A percentile compares a stretch with the other conserved stretches of the same genome.
These are phyloP conservation scores for Agrilus planipennis DNA, from an alignment of 1,140 invertebrate species.

Conservation along the genomic window DNA sequence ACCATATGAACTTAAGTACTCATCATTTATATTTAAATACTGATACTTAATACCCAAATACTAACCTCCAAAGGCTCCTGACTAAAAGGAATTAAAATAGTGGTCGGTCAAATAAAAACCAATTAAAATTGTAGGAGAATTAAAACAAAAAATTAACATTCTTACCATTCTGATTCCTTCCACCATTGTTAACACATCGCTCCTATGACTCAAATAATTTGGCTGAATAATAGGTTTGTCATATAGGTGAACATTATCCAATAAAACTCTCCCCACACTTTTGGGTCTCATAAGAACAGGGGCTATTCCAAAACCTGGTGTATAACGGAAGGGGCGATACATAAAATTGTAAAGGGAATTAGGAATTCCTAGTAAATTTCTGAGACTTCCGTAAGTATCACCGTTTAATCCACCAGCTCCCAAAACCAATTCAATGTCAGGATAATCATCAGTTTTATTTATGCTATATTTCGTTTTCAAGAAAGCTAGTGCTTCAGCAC, in stretches of 20 bases:
- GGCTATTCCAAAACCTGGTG: conserved; percentile 49
- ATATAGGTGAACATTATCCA: conserved; percentile 56
- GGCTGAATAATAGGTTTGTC: conserved; percentile 62
- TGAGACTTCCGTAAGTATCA: conserved; percentile 54
- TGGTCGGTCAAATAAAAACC: too few species aligned
- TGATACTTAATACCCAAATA: too few species aligned
- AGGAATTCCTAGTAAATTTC: conserved; percentile 49
- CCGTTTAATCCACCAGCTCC: conserved; percentile 57
- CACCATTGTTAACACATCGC: conserved; percentile 54
- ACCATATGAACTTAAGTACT: too few species aligned
- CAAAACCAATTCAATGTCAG: conserved; percentile 70
- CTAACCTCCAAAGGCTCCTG: too few species aligned
- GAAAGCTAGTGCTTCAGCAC: conserved; percentile 61
- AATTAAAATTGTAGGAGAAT: too few species aligned
- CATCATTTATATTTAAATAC: too few species aligned
- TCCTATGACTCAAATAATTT: conserved; percentile 59
- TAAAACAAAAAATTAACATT: too few species aligned
- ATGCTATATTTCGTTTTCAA: conserved; percentile 40
- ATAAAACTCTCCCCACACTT: conserved; percentile 54
- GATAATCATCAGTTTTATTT: conserved; percentile 35
- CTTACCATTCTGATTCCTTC: conserved; percentile 60
- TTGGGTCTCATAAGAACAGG: conserved; percentile 61
- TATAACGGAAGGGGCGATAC: conserved; percentile 37
- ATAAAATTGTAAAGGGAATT: conserved; percentile 47
- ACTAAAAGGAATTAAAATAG: too few species aligned